A percentile compares a stretch with the other conserved stretches of the same genome.
Conservation (phyloP, 2,113 vertebrate species). For the Hippocampus zosterae region DNA sequence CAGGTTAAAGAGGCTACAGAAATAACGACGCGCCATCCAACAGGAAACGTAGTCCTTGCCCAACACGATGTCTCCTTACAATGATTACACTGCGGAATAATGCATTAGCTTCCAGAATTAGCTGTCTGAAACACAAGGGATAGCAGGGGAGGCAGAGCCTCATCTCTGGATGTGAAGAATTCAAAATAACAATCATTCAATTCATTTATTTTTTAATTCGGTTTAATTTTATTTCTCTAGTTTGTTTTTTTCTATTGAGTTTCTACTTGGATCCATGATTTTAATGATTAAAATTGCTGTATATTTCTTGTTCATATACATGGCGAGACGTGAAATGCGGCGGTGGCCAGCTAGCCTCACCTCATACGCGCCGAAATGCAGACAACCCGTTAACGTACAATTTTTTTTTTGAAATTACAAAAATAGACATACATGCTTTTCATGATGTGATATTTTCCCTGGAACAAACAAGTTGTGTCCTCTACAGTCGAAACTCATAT, state of each 20-base stretch:
- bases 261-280: no score
- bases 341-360: no score
- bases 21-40: not conserved
- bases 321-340: no score
- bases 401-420: no score
- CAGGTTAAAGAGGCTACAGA: slow-evolving; percentile 8
- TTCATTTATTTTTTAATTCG: no score
- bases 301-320: no score
- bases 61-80: not conserved
- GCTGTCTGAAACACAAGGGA: not conserved
- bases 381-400: no score
- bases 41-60: not conserved
- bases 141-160: not conserved
- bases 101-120: not conserved
- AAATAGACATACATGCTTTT: no score
- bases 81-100: not conserved
- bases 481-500: not conserved
- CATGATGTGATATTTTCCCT: not conserved
- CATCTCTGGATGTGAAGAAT: not conserved
- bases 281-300: no score
- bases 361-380: no score
- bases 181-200: not conserved
- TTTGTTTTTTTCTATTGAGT: no score
- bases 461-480: not conserved
- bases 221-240: no score